Base-by-base conservation (phyloP, 2,888 invertebrate species). In the Keiferia lycopersicella region DNA sequence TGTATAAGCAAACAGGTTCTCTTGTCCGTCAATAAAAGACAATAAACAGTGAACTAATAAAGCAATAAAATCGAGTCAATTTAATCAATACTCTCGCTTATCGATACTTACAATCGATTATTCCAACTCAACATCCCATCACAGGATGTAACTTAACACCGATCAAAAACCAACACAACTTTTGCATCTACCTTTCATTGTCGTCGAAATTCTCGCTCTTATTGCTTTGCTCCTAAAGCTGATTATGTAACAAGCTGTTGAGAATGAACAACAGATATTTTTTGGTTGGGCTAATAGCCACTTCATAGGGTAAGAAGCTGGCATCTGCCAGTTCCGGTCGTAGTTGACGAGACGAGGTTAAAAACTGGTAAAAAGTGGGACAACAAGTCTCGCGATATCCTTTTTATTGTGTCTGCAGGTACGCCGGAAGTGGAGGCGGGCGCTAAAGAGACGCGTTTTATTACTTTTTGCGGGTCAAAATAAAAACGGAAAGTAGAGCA, bases 111-210 rank as follows among this genome's bases (percentile, higher is more conserved):
- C 56, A 56, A 26, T 34, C 56, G 30, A 56, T 56, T 56, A 56
- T 56, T 30, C 4, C 56, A 34, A 56, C 56, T 56, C 56, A 56
- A 30, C 56, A 56, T 56, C 56, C 65, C 60, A 68, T 69, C 65
- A 66, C 73, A 71, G 75, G 75, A 76, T 72, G 75, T 71, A 68
- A 67, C 68, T 61, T 65, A 66, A 70, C 68, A 65, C 67, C 61
- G 30, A 14, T 18, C 26, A 12, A 59, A 18, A 38, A 63, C 68
- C 61, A 68, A 65, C 18, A 34, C 63, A 67, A 39, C 12, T 61
- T 30, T 66, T 38, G 45, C 53, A 22, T 26, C 26, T 48, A 10
- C 20, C 2, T 34, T 26, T 26, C 22, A 22, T 20, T 22, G 8
- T 7, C 51, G 4, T 18, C 22, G 2, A 20, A 51, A 20, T 18